A percentile compares a stretch with the other conserved stretches of the same genome.
Conservation (phyloP, 2,888 invertebrate genomes). For the Malacosoma neustria region DNA sequence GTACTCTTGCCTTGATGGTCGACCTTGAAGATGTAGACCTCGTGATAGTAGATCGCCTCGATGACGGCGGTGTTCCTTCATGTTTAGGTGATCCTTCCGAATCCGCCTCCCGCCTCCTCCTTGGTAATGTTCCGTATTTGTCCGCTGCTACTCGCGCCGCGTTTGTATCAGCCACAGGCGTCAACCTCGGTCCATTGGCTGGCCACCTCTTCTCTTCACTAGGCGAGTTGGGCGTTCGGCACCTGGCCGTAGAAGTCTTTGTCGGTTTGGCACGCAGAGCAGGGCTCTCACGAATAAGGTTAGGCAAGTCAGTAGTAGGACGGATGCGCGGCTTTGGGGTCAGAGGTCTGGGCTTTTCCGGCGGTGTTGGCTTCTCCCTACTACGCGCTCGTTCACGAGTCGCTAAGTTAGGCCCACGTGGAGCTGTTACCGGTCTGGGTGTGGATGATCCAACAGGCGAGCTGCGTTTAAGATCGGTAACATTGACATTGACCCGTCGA, state of each 20-base stretch:
- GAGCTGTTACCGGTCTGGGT: slow-evolving; percentile 65
- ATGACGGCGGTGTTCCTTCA: slow-evolving; percentile 44
- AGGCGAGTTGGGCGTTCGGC: slow-evolving; percentile 77
- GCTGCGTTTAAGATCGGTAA: slow-evolving; percentile 66
- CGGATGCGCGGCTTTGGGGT: slow-evolving; percentile 65
- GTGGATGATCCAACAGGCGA: slow-evolving; percentile 69
- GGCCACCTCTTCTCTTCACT: slow-evolving; percentile 85
- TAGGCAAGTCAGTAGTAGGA: slow-evolving; percentile 69
- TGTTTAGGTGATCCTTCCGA: slow-evolving; percentile 71
- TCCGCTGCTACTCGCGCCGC: slow-evolving; percentile 74
- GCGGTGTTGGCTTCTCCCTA: slow-evolving; percentile 72
- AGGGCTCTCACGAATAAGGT: slow-evolving; percentile 64
- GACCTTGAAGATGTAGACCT: slow-evolving; percentile 55
- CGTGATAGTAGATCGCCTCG: slow-evolving; percentile 51
- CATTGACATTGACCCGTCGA: slow-evolving; percentile 75
- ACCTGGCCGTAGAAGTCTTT: slow-evolving; percentile 73
- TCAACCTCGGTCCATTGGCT: slow-evolving; percentile 55
- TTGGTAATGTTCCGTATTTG: slow-evolving; percentile 85
- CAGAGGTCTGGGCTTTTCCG: slow-evolving; percentile 59
- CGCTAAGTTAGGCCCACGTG: slow-evolving; percentile 65
- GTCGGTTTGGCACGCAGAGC: slow-evolving; percentile 60
- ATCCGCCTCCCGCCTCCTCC: slow-evolving; percentile 80
- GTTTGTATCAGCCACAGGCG: slow-evolving; percentile 37
- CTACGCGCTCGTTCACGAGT: slow-evolving; percentile 76
- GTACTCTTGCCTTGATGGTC: slow-evolving; percentile 59